These are phyloP conservation scores for Ammodytes marinus DNA, from an alignment of 2,113 vertebrate species.

Conservation along the genomic window DNA sequence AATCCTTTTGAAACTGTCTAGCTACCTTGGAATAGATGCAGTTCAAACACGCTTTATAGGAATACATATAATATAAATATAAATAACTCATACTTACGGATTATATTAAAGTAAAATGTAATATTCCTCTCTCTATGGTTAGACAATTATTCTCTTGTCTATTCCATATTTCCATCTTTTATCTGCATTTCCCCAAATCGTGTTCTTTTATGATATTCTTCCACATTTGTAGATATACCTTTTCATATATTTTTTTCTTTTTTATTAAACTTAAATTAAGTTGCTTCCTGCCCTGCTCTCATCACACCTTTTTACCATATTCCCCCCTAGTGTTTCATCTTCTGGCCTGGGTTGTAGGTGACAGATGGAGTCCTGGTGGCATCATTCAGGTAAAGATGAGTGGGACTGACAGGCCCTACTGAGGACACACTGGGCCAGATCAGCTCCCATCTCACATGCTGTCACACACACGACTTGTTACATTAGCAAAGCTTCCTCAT, in stretches of 20 bases:
- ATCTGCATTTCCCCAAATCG: neutral
- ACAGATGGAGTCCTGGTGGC: slow-evolving; percentile 69
- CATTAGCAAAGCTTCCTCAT: neutral
- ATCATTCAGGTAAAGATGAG: slow-evolving; percentile 72
- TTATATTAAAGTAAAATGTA: slow-evolving; percentile 20
- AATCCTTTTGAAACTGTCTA: slow-evolving; percentile 45
- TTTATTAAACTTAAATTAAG: too few relatives aligned
- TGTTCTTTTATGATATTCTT: neutral
- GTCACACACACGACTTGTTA: slow-evolving; percentile 3
- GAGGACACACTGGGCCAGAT: slow-evolving; percentile 55
- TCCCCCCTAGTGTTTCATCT: slow-evolving; percentile 24
- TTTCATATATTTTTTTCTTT: slow-evolving; percentile 1
- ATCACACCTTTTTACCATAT: neutral
- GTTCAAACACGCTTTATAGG: slow-evolving; percentile 44
- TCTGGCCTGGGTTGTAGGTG: slow-evolving; percentile 47
- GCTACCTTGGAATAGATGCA: slow-evolving; percentile 23
- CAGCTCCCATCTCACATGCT: slow-evolving; percentile 34
- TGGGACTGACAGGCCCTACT: slow-evolving; percentile 69
- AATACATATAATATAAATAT: slow-evolving; percentile 37
- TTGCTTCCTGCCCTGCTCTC: neutral
- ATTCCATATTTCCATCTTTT: neutral
- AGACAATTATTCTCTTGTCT: slow-evolving; percentile 3
- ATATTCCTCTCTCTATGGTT: slow-evolving; percentile 36
- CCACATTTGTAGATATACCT: neutral
- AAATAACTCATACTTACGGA: slow-evolving; percentile 56